phyloP scores from a whole-genome alignment of 2,797 vertebrate species.

The Schizothorax lantsangensis region DNA sequence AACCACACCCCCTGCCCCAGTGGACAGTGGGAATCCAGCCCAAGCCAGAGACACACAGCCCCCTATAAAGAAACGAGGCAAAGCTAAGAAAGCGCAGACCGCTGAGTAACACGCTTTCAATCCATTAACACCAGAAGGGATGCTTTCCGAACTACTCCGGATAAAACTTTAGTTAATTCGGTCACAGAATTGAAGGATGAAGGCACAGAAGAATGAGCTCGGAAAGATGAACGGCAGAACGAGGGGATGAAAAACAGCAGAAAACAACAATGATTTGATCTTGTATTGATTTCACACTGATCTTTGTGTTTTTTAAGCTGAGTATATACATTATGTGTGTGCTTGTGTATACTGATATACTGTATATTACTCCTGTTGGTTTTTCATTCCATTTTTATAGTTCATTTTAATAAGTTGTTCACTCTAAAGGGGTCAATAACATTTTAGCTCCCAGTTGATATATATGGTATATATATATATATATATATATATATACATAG shows the following conservation, averaged over 20 bases:
- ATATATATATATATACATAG: slow-evolving; percentile 28
- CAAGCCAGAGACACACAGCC: slow-evolving; percentile 76
- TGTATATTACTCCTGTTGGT: slow-evolving; percentile 64
- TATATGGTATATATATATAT: slow-evolving; percentile 38
- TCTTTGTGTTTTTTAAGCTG: slow-evolving; percentile 68
- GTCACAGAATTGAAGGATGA: slow-evolving; percentile 35
- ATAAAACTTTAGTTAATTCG: slow-evolving; percentile 24
- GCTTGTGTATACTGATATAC: slow-evolving; percentile 65
- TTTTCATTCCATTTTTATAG: slow-evolving; percentile 74
- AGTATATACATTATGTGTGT: slow-evolving; percentile 65
- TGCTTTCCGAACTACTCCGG: slow-evolving; percentile 62
- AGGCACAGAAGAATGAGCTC: slow-evolving; percentile 64
- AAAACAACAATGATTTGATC: slow-evolving; percentile 63
- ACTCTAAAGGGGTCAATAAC: slow-evolving; percentile 63
- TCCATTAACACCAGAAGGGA: slow-evolving; percentile 67
- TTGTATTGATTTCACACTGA: slow-evolving; percentile 64
- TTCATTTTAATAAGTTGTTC: slow-evolving; percentile 69
- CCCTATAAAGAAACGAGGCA: slow-evolving; percentile 79
- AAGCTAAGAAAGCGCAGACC: slow-evolving; percentile 78
- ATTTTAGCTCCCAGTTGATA: slow-evolving; percentile 63
- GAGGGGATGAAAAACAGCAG: slow-evolving; percentile 58
- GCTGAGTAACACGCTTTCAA: slow-evolving; percentile 71
- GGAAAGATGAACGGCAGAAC: slow-evolving; percentile 64
- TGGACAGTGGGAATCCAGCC: slow-evolving; percentile 71
- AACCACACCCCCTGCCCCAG: slow-evolving; percentile 67